Evolutionary conservation across 2,888 invertebrate genomes (phyloP).

Genomic region (Arge pagana): DNA sequence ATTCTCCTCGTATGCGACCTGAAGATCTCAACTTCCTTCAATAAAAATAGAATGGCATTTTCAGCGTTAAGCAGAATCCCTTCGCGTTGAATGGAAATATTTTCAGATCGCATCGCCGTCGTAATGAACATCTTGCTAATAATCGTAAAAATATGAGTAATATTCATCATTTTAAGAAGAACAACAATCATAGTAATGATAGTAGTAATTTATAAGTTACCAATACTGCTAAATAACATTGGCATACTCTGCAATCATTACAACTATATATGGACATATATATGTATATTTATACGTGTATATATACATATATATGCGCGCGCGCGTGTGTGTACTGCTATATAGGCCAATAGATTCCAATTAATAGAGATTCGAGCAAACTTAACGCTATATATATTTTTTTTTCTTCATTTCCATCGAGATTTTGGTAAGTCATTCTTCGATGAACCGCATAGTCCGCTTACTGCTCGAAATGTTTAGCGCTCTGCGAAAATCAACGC

Average conservation of each 20-base stretch:
- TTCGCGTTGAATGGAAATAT: conserved; percentile 12
- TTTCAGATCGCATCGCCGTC: conserved; percentile 5
- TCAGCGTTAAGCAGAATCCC: no score
- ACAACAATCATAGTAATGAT: not conserved
- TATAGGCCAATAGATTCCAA: conserved; percentile 26
- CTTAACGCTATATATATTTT: conserved; percentile 27
- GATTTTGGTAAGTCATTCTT: conserved; percentile 20
- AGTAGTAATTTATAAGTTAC: not conserved
- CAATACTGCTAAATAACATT: conserved; percentile 5
- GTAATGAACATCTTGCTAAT: conserved; percentile 5
- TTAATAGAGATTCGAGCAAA: conserved; percentile 33
- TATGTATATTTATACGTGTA: no score
- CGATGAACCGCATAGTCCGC: no score
- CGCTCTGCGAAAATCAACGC: no score
- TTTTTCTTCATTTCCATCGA: conserved; percentile 2
- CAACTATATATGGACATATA: conserved; percentile 2
- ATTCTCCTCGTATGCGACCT: no score
- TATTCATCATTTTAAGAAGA: not conserved
- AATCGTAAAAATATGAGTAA: not conserved
- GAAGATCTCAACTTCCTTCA: no score
- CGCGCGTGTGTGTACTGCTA: conserved; percentile 11
- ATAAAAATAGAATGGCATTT: no score
- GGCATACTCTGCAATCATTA: conserved; percentile 10
- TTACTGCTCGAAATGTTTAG: no score
- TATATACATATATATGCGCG: no score